Base-by-base conservation (phyloP, 37 sponge, comb jelly and placozoan genomes). In the Cladorhizidae sp. region DNA sequence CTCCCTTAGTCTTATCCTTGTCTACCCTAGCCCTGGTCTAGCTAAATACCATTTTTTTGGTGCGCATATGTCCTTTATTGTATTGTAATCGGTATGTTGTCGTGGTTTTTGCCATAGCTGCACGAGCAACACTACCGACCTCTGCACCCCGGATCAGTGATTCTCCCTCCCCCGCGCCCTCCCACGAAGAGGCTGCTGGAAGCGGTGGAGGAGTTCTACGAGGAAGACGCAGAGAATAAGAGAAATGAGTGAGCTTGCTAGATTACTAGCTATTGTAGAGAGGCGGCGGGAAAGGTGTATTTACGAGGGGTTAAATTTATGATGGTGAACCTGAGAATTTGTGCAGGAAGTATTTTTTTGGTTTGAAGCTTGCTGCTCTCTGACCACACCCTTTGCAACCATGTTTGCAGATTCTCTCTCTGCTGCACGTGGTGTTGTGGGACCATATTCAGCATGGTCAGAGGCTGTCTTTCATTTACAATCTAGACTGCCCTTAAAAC, bases 161-260 rank as follows among this genome's bases (percentile, higher is more conserved):
- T 79, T 2, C 89, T 98, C 33, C 99, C 99, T 38, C 87, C 81
- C 32, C 97, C 99, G 6, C 87, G 87, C 32, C 97, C 95, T 8
- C 99, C 99, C 36, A 92, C 87, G 32, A 75, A 96, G 43, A 65
- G 88, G n/a, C 87, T 98, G 28, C 77, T 98, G 35, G 42, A 76
- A 31, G 96, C 99, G 14, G 93, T 98, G 40, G 99, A 98, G 42
- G 91, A 85, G 82, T 98, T 96, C 62, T 98, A 98, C 76, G 21
- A 64, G 35, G 80, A 79, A 33, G 68, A 87, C 1, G 40, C 81
- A 14, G 86, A 87, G 29, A 81, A 81, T 21, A 87, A 80, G 25
- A 76, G 77, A 61, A 76, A 76, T 39, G 43, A 76, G 77, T 76
- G 25, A 76, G 77, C 6, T 5, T 5, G 49, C 49, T 45, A 5